phyloP scores from a whole-genome alignment of 37 sponge, comb jelly and placozoan genomes.

The Sycon ciliatum region DNA sequence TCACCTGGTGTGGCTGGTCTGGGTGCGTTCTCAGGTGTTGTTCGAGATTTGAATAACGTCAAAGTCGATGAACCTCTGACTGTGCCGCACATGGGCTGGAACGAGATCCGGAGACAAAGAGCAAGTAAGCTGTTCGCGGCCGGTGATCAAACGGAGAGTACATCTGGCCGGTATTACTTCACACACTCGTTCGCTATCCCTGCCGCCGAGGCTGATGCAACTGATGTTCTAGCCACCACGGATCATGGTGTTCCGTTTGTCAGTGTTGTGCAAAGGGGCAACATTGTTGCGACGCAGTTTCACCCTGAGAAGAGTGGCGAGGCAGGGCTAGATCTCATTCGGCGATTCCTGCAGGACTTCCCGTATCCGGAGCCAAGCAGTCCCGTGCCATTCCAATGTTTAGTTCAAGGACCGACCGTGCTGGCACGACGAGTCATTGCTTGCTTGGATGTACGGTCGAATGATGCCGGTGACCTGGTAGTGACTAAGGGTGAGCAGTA shows the following conservation, averaged over 20 bases:
- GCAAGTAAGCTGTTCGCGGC: not conserved
- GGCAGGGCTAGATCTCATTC: not conserved
- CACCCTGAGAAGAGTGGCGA: conserved; percentile 14
- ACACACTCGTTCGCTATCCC: not conserved
- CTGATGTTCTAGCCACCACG: not conserved
- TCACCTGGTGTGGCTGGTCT: not conserved
- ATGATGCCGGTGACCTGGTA: conserved; percentile 1
- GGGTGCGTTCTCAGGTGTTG: not conserved
- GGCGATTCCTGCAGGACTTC: not conserved
- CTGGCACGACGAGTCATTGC: not conserved
- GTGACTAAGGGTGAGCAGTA: conserved; percentile 19
- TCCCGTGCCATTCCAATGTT: too few species aligned
- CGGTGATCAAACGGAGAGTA: not conserved
- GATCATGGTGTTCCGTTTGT: not conserved
- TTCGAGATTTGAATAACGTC: not conserved
- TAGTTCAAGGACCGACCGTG: not conserved
- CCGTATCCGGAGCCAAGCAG: too few species aligned
- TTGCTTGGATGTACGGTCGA: conserved; percentile 12
- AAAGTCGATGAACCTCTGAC: not conserved
- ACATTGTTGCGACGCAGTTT: conserved; percentile 5
- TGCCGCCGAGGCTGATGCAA: not conserved
- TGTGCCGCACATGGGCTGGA: conserved; percentile 15
- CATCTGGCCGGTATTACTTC: conserved; percentile 1
- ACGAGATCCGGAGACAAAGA: not conserved
- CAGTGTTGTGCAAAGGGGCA: conserved; percentile 3